A percentile compares a stretch with the other conserved stretches of the same genome.
These are phyloP conservation scores for Adrianichthys oophorus DNA, from an alignment of 2,797 vertebrate species.

Conservation along the genomic window DNA sequence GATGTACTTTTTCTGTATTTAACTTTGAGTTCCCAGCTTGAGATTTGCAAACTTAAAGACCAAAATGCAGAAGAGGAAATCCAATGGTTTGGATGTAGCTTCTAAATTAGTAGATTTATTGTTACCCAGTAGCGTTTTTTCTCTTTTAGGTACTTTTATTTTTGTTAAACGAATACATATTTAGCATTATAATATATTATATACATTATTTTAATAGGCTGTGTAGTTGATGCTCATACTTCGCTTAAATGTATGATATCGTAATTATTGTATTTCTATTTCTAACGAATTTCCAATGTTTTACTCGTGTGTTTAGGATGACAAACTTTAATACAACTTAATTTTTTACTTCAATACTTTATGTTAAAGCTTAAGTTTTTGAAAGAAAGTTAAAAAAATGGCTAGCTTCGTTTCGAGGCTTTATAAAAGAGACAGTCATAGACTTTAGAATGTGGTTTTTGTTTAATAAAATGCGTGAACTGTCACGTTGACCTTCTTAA, in stretches of 20 bases:
- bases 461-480: too few species aligned
- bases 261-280: conserved; percentile 30
- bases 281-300: conserved; percentile 14
- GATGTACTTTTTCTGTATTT: conserved; percentile 2
- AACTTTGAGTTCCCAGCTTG: background rate
- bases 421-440: too few species aligned
- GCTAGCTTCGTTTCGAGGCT: background rate
- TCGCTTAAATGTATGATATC: conserved; percentile 40
- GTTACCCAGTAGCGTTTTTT: conserved; percentile 14
- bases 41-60: background rate
- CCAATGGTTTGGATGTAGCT: background rate
- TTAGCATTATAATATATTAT: too few species aligned
- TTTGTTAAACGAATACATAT: background rate
- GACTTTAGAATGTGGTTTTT: too few species aligned
- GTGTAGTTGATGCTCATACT: conserved; percentile 33
- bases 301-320: conserved; percentile 21
- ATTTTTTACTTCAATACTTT: background rate
- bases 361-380: background rate
- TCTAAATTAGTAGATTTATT: conserved; percentile 3
- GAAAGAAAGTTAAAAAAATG: background rate
- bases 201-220: conserved; percentile 16
- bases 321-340: conserved; percentile 13
- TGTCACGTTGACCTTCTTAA: too few species aligned
- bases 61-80: conserved; percentile 1
- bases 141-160: conserved; percentile 13